Evolutionary conservation across 2,113 vertebrate species (phyloP).

Genomic region (Leucosticte australis): DNA sequence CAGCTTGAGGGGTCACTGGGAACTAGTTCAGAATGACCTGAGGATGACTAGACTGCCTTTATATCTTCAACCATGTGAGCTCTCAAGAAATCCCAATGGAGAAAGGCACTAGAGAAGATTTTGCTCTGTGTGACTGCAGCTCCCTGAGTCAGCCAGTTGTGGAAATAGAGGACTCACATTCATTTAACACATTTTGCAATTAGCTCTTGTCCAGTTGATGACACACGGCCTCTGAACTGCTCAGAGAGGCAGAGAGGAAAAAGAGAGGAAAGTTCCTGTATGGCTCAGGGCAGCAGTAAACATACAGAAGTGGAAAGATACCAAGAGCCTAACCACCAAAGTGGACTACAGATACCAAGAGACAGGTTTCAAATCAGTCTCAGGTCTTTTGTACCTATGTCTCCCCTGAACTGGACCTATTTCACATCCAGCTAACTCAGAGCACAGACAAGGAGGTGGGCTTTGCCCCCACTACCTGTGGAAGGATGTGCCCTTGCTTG

Average conservation of each 20-base stretch:
- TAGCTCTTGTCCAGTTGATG: neutral
- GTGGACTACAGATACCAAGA: neutral
- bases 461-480: neutral
- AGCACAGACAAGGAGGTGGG: neutral
- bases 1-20: neutral
- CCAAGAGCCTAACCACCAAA: no score
- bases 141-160: neutral
- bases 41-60: accelerated
- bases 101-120: neutral
- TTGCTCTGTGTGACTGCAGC: neutral
- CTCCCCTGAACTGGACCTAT: neutral
- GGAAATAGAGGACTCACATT: neutral
- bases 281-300: neutral
- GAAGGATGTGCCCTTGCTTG: neutral
- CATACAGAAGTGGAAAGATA: neutral
- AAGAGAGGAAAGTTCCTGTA: neutral
- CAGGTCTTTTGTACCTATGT: no score
- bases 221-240: neutral
- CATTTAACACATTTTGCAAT: neutral
- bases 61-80: neutral
- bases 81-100: neutral
- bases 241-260: neutral
- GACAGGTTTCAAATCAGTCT: neutral
- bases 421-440: neutral
- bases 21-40: neutral